Base-by-base conservation (phyloP, 2,797 vertebrate genomes). In the Iguana delicatissima region DNA sequence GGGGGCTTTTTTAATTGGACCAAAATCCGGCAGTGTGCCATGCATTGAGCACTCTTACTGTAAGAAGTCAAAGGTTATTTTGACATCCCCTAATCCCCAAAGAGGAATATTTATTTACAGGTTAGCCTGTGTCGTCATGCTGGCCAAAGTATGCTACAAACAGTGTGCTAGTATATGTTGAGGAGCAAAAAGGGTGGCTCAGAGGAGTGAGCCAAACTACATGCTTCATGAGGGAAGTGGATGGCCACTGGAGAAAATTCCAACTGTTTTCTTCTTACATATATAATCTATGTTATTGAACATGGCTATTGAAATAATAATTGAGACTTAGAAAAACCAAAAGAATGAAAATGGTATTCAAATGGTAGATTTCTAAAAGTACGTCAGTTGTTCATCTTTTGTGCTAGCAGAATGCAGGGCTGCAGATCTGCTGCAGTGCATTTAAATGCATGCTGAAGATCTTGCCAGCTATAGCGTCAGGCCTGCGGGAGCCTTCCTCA, bases 371-470 rank as follows among this genome's bases (percentile, higher is more conserved):
- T 83, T 87, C 18, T n/a, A 76, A 77, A 52, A 77, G 69, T n/a
- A 76, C n/a, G 13, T 80, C 18, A 50, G 72, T 46, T 76, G 38
- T 83, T 67, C 77, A 52, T 59, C n/a, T 74, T 85, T 86, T 81
- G 77, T 55, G 77, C 67, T 87, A 87, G 67, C 12, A 42, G 59
- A 91, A 32, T 67, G 79, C 79, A 82, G 59, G 57, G 83, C 62
- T 87, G 80, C 46, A 42, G 55, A 67, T 69, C 59, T 91, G 85
- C 90, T 91, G 90, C 90, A 91, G 85, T 91, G 29, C 46, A 87
- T 69, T 91, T 91, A 84, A 91, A 84, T 89, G 46, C 81, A 83
- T 73, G 73, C 85, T 87, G 90, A 85, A 91, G 85, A 84, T 87
- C 67, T 64, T 87, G 85, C 85, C 85, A 91, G 29, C 62, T 35